Evolutionary conservation across 1,140 invertebrate genomes (phyloP).

Genomic region (Micrasema minimum): DNA sequence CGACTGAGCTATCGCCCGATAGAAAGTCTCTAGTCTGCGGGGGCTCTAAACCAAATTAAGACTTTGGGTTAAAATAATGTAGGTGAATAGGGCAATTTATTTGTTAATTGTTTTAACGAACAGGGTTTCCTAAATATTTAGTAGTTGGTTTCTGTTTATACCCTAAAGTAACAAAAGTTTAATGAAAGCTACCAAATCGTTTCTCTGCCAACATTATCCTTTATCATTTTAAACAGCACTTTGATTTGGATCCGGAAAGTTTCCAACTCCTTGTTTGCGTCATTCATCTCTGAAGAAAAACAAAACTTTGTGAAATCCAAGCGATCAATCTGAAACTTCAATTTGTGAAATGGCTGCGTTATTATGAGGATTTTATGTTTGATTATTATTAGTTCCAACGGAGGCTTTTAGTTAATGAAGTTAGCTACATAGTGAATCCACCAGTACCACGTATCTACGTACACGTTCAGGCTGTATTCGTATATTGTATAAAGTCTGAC

Average conservation of each 20-base stretch:
- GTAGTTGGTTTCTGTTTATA: too few species aligned
- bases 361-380: not conserved
- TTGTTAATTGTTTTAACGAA: too few species aligned
- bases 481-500: conserved; percentile 20
- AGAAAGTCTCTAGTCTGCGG: too few species aligned
- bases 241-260: not conserved
- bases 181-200: too few species aligned
- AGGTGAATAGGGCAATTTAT: too few species aligned
- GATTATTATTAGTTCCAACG: not conserved
- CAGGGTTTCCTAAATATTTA: too few species aligned
- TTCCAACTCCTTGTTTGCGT: not conserved
- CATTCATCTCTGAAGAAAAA: not conserved
- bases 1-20: too few species aligned
- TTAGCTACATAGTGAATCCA: not conserved
- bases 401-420: conserved; percentile 34
- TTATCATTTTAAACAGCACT: too few species aligned
- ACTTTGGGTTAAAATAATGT: too few species aligned
- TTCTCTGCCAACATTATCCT: too few species aligned
- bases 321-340: conserved; percentile 28
- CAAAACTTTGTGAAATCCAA: not conserved
- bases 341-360: conserved; percentile 7
- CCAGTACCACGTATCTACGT: too few species aligned
- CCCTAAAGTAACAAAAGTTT: not conserved
- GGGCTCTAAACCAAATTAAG: too few species aligned
- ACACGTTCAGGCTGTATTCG: not conserved